phyloP scores from a whole-genome alignment of 1,140 invertebrate genomes.

The Penaeus chinensis region DNA sequence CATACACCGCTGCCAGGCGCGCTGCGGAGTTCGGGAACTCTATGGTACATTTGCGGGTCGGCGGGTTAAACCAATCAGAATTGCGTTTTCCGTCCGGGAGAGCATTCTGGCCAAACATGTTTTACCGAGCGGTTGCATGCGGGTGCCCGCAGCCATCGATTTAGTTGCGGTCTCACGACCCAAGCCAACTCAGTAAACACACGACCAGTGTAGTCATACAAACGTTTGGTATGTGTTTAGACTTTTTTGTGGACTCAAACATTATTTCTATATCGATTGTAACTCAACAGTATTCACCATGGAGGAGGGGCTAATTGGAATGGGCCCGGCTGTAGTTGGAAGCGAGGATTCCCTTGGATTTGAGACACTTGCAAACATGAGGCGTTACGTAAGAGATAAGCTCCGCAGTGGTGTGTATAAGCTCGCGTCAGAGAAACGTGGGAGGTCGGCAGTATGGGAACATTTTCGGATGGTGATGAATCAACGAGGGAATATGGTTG shows the following conservation, averaged over 20 bases:
- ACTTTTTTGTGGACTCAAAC: no score
- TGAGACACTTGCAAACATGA: not conserved
- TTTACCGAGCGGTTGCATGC: constrained; percentile 19
- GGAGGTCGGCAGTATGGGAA: constrained; percentile 28
- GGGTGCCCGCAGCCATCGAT: constrained; percentile 32
- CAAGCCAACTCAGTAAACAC: not conserved
- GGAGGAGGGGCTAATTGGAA: not conserved
- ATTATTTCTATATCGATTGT: no score
- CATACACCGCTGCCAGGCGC: no score
- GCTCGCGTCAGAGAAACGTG: not conserved
- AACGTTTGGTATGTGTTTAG: no score
- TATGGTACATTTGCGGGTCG: no score
- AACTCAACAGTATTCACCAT: no score
- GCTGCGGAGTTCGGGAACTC: no score
- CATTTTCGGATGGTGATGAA: constrained; percentile 33
- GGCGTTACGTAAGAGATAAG: constrained; percentile 24
- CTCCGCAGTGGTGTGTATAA: constrained; percentile 30
- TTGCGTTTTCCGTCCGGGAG: no score
- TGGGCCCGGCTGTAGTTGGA: not conserved
- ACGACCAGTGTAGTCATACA: not conserved
- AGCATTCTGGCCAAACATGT: not conserved
- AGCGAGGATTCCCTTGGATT: not conserved
- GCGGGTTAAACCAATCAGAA: no score
- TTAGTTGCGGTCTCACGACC: constrained; percentile 18
- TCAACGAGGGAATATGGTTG: constrained; percentile 1